These are phyloP conservation scores for Anoplius nigerrimus DNA, from an alignment of 2,888 invertebrate species.

Conservation along the genomic window DNA sequence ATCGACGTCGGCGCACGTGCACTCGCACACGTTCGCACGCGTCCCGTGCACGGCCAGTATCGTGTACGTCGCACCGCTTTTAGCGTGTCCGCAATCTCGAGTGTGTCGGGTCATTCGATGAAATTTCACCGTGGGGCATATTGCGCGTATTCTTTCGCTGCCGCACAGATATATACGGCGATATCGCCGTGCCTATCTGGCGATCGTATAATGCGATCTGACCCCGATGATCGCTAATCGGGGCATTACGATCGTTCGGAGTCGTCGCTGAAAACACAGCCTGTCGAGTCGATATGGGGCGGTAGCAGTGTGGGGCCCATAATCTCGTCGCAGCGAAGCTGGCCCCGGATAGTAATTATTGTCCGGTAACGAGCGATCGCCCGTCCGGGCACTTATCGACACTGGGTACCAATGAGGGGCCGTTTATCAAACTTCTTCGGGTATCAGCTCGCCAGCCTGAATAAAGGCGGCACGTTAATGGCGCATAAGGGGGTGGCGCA, in stretches of 20 bases:
- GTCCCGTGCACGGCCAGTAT: too few species aligned
- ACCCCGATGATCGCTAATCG: conserved; percentile 32
- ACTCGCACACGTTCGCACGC: too few species aligned
- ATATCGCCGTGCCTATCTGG: conserved; percentile 2
- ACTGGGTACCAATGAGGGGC: conserved; percentile 18
- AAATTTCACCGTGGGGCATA: too few species aligned
- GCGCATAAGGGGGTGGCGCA: too few species aligned
- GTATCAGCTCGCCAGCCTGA: too few species aligned
- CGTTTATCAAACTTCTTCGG: conserved; percentile 27
- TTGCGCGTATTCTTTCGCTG: not conserved
- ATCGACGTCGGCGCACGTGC: too few species aligned
- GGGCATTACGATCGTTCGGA: conserved; percentile 16
- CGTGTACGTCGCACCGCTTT: too few species aligned
- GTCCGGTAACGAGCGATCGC: conserved; percentile 25
- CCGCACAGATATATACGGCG: too few species aligned
- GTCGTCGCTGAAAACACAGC: conserved; percentile 21
- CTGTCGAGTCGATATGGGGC: conserved; percentile 15
- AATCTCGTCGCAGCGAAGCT: conserved; percentile 14
- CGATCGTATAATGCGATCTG: conserved; percentile 31
- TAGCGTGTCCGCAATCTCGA: too few species aligned
- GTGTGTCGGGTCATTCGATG: too few species aligned
- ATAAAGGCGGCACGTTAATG: too few species aligned
- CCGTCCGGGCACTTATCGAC: conserved; percentile 25
- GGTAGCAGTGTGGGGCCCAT: conserved; percentile 9
- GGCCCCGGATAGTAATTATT: conserved; percentile 25